Base-by-base conservation (phyloP, 2,113 vertebrate species). In the Mesocricetus auratus region DNA sequence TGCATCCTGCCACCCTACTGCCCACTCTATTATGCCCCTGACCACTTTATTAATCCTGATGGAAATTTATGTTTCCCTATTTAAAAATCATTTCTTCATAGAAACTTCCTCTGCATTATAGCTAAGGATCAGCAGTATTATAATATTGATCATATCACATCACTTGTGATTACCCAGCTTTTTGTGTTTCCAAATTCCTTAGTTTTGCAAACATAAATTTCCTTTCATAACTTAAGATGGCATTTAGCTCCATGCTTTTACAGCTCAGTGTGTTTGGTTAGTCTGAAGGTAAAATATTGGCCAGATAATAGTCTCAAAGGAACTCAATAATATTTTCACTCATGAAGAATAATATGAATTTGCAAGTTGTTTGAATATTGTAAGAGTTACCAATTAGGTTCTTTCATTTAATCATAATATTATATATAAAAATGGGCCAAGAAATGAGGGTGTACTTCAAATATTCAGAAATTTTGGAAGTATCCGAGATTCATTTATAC, bases 391-490 rank as follows among this genome's bases (percentile, higher is more conserved):
- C 85, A 82, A 94, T 36, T 90, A 39, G 26, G 56, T 71, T 90
- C 85, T 94, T 92, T 92, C 45, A 92, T 71, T 75, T 36, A 95
- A 36, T 81, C 47, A 69, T 56, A 53, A 73, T 81, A 77, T 62
- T 58, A n/a, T 69, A 33, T 26, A 69, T 56, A 26, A 81, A n/a
- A 93, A 39, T 19, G 73, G 47, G 53, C 79, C 31, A 89, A 58
- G 42, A 60, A 47, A 79, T 62, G 12, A 21, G 17, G 73, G 33
- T 60, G 33, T 69, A 88, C 31, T 89, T 95, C 42, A 96, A 93
- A 69, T 83, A 19, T 81, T 94, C 26, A 71, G 50, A 94, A 88
- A 77, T 71, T 82, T 39, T 86, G 16, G 7, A 89, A 81, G 31
- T 69, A 4, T 81, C 45, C 86, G 45, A 77, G 29, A 45, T 82